These are phyloP conservation scores for Trissonchulus sp. DNA, from an alignment of 2,888 invertebrate genomes.

Conservation along the genomic window DNA sequence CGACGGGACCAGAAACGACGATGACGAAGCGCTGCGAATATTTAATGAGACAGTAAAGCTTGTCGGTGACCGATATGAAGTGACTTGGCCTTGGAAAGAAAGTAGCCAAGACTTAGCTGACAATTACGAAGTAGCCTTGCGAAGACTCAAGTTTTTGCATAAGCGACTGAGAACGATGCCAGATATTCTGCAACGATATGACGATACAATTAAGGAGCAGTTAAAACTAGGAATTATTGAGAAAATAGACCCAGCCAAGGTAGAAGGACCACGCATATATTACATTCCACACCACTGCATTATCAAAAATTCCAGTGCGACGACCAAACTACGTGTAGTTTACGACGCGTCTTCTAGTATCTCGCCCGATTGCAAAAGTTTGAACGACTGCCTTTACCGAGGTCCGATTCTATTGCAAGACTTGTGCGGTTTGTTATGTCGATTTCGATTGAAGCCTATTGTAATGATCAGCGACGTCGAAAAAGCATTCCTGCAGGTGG, in stretches of 20 bases:
- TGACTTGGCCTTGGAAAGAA: slow-evolving; percentile 16
- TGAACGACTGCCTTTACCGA: slow-evolving; percentile 16
- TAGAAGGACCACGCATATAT: slow-evolving; percentile 24
- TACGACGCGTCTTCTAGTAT: background rate
- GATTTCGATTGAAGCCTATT: slow-evolving; percentile 18
- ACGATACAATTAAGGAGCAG: too few relatives aligned
- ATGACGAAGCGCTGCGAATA: background rate
- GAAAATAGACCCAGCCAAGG: slow-evolving; percentile 17
- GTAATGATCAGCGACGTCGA: too few relatives aligned
- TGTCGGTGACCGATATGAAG: slow-evolving; percentile 6
- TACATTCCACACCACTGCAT: slow-evolving; percentile 37
- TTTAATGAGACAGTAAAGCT: slow-evolving; percentile 1
- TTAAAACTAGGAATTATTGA: too few relatives aligned
- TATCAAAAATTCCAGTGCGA: slow-evolving; percentile 30
- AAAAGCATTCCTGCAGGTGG: too few relatives aligned
- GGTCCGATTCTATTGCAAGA: slow-evolving; percentile 14
- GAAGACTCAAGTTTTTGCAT: too few relatives aligned
- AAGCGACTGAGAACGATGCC: too few relatives aligned
- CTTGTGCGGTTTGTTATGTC: background rate
- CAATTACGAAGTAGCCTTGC: slow-evolving; percentile 4
- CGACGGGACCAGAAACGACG: background rate
- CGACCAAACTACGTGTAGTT: slow-evolving; percentile 34
- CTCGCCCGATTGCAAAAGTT: background rate
- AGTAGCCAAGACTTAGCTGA: slow-evolving; percentile 2
- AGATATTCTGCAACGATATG: too few relatives aligned